A percentile compares a stretch with the other conserved stretches of the same genome.
These are phyloP conservation scores for Phainopepla nitens DNA, from an alignment of 2,113 vertebrate genomes.

Conservation along the genomic window DNA sequence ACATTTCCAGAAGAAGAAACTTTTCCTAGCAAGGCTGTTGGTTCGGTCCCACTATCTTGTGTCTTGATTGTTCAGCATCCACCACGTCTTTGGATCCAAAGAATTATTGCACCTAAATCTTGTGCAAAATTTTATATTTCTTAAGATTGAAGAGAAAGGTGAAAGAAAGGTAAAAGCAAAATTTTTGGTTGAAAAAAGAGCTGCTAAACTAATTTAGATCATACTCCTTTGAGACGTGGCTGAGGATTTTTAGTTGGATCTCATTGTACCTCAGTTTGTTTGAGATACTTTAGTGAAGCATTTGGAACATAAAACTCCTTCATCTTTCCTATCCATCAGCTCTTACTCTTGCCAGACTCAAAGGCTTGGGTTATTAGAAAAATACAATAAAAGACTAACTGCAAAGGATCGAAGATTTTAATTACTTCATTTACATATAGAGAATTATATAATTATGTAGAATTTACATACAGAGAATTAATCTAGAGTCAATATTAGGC, in stretches of 20 bases:
- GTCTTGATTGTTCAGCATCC: neutral
- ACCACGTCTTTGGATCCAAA: neutral
- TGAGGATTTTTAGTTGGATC: neutral
- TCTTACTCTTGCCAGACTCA: neutral
- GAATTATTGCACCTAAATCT: neutral
- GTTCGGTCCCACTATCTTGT: neutral
- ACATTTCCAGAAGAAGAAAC: neutral
- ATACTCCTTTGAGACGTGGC: neutral
- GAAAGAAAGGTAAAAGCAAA: neutral
- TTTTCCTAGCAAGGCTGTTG: neutral
- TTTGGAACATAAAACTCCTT: neutral
- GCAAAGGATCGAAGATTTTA: conserved; percentile 22
- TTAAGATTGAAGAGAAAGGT: neutral
- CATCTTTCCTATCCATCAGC: neutral
- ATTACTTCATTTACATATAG: conserved; percentile 60
- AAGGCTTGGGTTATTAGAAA: conserved; percentile 14
- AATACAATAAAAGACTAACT: conserved; percentile 54
- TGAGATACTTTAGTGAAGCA: neutral
- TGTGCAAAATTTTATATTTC: neutral
- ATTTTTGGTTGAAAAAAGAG: neutral
- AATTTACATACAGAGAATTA: conserved; percentile 63
- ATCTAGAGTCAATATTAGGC: conserved; percentile 58
- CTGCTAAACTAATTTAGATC: neutral
- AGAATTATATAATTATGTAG: too few relatives aligned
- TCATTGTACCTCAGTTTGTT: neutral